Evolutionary conservation across 2,888 invertebrate genomes (phyloP).

Genomic region (Dascillus cervinus): DNA sequence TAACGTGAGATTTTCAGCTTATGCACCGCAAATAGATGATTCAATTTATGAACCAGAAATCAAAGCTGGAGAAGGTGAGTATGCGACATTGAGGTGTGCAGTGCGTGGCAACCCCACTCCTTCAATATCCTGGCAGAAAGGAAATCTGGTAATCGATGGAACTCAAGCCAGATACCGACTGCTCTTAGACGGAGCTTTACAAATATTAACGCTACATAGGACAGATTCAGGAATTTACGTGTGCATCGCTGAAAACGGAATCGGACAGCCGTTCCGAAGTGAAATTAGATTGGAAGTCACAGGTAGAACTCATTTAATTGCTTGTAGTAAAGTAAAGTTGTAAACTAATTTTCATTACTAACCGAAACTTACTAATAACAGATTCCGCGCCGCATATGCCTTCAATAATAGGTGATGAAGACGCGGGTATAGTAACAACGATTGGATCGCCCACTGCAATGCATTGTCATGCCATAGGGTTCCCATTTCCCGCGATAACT

Average conservation of each 20-base stretch:
- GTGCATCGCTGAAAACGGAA: constrained; percentile 75
- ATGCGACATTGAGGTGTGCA: constrained; percentile 65
- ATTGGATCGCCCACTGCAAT: constrained; percentile 63
- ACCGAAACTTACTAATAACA: constrained; percentile 31
- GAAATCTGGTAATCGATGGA: constrained; percentile 65
- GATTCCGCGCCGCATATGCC: constrained; percentile 53
- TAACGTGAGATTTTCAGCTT: too few species aligned
- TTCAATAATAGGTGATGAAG: constrained; percentile 60
- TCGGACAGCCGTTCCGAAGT: constrained; percentile 59
- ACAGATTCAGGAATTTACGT: constrained; percentile 80
- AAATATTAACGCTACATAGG: constrained; percentile 72
- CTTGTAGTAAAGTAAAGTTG: not conserved
- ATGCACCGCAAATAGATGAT: constrained; percentile 36
- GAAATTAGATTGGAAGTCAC: constrained; percentile 64
- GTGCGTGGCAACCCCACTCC: constrained; percentile 74
- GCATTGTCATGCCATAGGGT: constrained; percentile 75
- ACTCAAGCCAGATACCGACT: constrained; percentile 63
- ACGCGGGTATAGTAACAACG: constrained; percentile 56
- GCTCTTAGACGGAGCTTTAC: constrained; percentile 63
- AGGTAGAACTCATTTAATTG: too few species aligned
- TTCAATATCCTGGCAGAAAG: constrained; percentile 68
- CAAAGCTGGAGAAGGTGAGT: constrained; percentile 61
- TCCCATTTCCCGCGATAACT: constrained; percentile 68
- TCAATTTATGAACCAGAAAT: constrained; percentile 51
- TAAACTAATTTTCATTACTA: not conserved